phyloP scores from a whole-genome alignment of 2,888 invertebrate species.

The Hemistola chrysoprasaria region DNA sequence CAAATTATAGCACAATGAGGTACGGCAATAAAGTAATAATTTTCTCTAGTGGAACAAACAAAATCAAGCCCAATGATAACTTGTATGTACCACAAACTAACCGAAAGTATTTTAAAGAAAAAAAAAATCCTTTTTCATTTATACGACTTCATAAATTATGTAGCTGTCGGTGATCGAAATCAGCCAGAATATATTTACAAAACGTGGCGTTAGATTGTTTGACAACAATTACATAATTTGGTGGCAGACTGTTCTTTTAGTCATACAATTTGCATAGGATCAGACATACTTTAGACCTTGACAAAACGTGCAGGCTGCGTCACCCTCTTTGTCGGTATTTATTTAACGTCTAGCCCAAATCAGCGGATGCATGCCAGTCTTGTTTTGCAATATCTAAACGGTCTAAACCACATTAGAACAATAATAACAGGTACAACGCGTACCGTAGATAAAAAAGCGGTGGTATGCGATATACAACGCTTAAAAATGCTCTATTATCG shows the following conservation, averaged over 20 bases:
- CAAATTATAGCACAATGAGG: too few relatives aligned
- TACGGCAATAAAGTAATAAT: too few relatives aligned
- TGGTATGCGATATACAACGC: conserved; percentile 61
- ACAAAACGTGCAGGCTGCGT: conserved; percentile 24
- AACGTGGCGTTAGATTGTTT: conserved; percentile 14
- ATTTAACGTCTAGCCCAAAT: conserved; percentile 31
- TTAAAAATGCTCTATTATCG: conserved; percentile 66
- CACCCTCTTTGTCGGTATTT: conserved; percentile 26
- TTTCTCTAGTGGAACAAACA: too few relatives aligned
- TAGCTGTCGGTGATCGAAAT: conserved; percentile 2
- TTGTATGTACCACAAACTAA: too few relatives aligned
- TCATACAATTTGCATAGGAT: conserved; percentile 43
- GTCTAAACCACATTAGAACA: conserved; percentile 37
- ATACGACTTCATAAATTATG: not conserved
- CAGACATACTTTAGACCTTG: conserved; percentile 37
- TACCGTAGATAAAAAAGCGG: conserved; percentile 48
- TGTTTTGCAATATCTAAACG: conserved; percentile 40
- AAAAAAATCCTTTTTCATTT: conserved; percentile 3
- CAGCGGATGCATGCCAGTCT: conserved; percentile 26
- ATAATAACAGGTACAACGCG: too few relatives aligned
- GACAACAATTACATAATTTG: conserved; percentile 32
- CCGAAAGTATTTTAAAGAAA: too few relatives aligned
- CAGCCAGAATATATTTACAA: conserved; percentile 5
- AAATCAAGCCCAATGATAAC: too few relatives aligned
- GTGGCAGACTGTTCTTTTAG: conserved; percentile 32